These are phyloP conservation scores for Endomychus coccineus DNA, from an alignment of 2,888 invertebrate genomes.

Conservation along the genomic window DNA sequence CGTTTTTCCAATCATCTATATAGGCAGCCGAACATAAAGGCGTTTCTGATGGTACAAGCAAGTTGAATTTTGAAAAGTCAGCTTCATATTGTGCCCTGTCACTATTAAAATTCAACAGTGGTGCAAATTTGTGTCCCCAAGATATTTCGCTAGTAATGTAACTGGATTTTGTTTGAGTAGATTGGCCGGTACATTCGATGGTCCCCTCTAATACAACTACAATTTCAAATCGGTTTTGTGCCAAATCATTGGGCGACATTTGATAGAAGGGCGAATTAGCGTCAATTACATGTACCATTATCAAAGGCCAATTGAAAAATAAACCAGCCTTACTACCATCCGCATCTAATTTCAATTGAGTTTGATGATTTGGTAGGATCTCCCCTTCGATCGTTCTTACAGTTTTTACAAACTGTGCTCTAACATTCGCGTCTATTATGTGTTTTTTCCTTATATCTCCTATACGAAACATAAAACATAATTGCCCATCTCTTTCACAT, in stretches of 20 bases:
- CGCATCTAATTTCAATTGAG: constrained; percentile 51
- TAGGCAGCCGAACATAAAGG: constrained; percentile 70
- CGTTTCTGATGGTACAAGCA: constrained; percentile 72
- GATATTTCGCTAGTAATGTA: constrained; percentile 67
- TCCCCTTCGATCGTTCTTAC: constrained; percentile 71
- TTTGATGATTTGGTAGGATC: constrained; percentile 67
- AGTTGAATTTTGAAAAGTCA: constrained; percentile 77
- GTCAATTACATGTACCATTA: constrained; percentile 81
- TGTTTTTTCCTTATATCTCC: constrained; percentile 89
- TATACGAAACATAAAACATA: constrained; percentile 80
- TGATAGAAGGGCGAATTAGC: constrained; percentile 74
- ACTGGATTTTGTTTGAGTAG: constrained; percentile 69
- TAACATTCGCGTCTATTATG: constrained; percentile 78
- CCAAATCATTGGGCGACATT: constrained; percentile 77
- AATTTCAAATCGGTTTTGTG: constrained; percentile 71
- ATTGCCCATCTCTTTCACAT: constrained; percentile 69
- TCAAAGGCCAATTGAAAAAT: constrained; percentile 92
- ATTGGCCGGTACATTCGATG: constrained; percentile 76
- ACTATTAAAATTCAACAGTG: constrained; percentile 63
- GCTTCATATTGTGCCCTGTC: constrained; percentile 62
- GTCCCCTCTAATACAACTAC: constrained; percentile 80
- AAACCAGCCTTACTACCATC: constrained; percentile 74
- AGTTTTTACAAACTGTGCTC: constrained; percentile 70
- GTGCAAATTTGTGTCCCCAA: constrained; percentile 76
- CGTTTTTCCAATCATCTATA: no score